These are phyloP conservation scores for Dendrocopos noguchii DNA, from an alignment of 2,113 vertebrate species.

Conservation along the genomic window DNA sequence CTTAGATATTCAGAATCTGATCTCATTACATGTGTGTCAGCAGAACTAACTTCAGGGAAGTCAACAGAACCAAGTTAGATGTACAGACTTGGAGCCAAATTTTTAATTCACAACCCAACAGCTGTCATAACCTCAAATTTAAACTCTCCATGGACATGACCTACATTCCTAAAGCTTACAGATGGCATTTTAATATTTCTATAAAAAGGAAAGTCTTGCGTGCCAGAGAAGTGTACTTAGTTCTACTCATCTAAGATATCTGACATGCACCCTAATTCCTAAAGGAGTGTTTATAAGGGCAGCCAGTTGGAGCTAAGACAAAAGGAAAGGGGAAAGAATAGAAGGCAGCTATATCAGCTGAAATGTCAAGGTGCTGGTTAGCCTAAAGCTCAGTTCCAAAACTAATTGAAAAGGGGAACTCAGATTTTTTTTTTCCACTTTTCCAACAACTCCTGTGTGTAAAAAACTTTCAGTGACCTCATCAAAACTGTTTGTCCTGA, in stretches of 20 bases:
- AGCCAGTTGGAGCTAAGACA: slow-evolving; percentile 49
- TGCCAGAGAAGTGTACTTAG: slow-evolving; percentile 1
- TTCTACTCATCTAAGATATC: slow-evolving; percentile 11
- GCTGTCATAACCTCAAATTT: slow-evolving; percentile 53
- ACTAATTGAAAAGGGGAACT: not conserved
- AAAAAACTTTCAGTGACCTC: not conserved
- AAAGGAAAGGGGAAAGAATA: slow-evolving; percentile 41
- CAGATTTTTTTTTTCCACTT: not conserved
- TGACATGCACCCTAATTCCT: slow-evolving; percentile 27
- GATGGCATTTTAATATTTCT: slow-evolving; percentile 60
- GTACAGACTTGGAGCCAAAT: slow-evolving; percentile 38
- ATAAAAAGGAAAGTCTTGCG: slow-evolving; percentile 11
- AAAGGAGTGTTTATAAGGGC: slow-evolving; percentile 43
- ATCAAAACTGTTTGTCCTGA: not conserved
- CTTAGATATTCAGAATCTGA: slow-evolving; percentile 35
- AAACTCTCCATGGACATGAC: slow-evolving; percentile 39
- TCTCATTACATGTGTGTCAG: slow-evolving; percentile 50
- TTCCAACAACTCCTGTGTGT: not conserved
- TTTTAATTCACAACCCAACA: slow-evolving; percentile 47
- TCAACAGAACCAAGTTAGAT: slow-evolving; percentile 15
- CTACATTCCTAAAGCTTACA: slow-evolving; percentile 50
- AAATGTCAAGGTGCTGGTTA: slow-evolving; percentile 62
- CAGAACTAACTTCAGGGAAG: slow-evolving; percentile 41
- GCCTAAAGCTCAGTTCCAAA: slow-evolving; percentile 43
- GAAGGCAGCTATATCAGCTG: not conserved